Evolutionary conservation across 2,888 invertebrate species (phyloP).

Genomic region (Branchipolynoe longqiensis): DNA sequence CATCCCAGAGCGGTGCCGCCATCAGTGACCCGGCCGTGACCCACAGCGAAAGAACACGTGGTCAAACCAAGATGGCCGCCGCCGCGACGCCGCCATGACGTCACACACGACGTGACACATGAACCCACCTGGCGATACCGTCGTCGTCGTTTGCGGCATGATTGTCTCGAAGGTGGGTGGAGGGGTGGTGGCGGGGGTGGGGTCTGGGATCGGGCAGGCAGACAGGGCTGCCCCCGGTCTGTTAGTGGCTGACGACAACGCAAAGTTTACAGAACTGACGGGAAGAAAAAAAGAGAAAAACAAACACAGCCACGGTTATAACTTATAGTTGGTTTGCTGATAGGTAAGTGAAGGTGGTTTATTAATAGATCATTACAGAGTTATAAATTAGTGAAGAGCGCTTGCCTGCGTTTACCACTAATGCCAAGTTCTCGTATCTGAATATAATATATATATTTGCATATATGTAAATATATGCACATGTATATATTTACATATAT

Average conservation of each 20-base stretch:
- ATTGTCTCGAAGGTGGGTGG: constrained; percentile 56
- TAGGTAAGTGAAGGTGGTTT: no score
- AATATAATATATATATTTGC: background rate
- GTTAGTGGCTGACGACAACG: constrained; percentile 85
- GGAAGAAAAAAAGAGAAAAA: constrained; percentile 50
- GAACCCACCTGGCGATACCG: constrained; percentile 56
- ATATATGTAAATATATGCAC: background rate
- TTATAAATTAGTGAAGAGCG: no score
- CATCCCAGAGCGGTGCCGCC: constrained; percentile 46
- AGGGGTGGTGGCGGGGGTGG: constrained; percentile 59
- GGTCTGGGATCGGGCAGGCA: constrained; percentile 73
- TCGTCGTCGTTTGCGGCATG: constrained; percentile 45
- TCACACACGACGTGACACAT: constrained; percentile 22
- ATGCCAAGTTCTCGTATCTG: no score
- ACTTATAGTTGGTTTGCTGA: no score
- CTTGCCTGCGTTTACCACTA: no score
- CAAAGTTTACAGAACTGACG: constrained; percentile 86
- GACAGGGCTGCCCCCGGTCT: constrained; percentile 71
- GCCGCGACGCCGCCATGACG: constrained; percentile 35
- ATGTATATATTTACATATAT: background rate
- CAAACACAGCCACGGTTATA: constrained; percentile 47
- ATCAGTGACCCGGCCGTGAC: constrained; percentile 30
- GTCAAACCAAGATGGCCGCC: background rate
- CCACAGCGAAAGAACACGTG: constrained; percentile 7
- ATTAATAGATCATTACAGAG: no score